Base-by-base conservation (phyloP, 2,113 vertebrate genomes). In the Anguilla rostrata region DNA sequence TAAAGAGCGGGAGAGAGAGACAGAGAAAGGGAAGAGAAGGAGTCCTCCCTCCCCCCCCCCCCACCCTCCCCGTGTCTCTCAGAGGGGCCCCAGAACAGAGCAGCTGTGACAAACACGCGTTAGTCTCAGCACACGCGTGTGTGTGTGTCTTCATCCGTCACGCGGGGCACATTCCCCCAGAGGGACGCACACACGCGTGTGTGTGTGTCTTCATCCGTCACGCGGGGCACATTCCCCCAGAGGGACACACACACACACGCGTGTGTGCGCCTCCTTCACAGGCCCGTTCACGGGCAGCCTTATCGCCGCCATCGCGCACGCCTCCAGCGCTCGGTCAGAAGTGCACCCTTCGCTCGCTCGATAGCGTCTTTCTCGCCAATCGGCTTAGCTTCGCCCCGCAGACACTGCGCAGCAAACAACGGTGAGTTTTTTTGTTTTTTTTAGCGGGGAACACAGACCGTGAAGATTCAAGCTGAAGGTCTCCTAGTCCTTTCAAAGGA, bases 251-350 rank as follows among this genome's bases (percentile, higher is more conserved):
- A 71, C 29, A 34, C 82, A 5, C 53, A n/a, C n/a, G n/a, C 83
- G 88, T 85, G 89, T 89, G 89, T 89, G 89, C 85, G 88, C 86
- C 79, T 22, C 22, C 60, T 78, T 83, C 88, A 87, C 85, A 60
- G 56, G 63, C 78, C 78, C 20, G 20, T 80, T 80, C 8, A 41
- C 34, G 14, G 15, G 78, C 78, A 18, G 78, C 41, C 78, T 39
- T 16, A 20, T 39, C 39, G 14, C 39, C 15, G 39, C 39, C 3
- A 41, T 80, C 39, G 20, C 29, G 20, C 18, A 20, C 9, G 22
- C n/a, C 11, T 2, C 63, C 15, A 8, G 14, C 14, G 20, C 63
- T 71, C 63, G 26, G n/a, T 34, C n/a, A 34, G 71, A 75, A 75
- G 12, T 12, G 20, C 34, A 34, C n/a, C 71, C 71, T 29, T 12